Evolutionary conservation across 2,888 invertebrate species (phyloP), one percentile per base, ranked within the genome.

Genomic region (Cordilura impudica): DNA sequence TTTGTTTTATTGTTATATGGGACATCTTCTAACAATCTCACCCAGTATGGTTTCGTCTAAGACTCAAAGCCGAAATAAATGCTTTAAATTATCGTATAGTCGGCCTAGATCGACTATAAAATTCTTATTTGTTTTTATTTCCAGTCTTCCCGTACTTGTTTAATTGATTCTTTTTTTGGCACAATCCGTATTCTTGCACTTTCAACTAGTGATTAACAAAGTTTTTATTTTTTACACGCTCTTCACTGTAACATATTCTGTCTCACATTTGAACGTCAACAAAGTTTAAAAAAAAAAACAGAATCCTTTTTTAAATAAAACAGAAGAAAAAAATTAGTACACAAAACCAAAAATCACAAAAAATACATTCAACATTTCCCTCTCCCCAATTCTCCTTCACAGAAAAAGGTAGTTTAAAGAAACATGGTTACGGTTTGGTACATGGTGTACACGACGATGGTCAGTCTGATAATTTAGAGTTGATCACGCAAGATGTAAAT

Each of bases 401-500:
- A 85, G 96, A 97, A 91, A 97, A 97, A 91, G 97, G 97, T 76
- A 97, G 97, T 89, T 92, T 97, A 87, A 97, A 97, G 92, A 97
- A 96, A 91, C 93, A 94, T 85, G 93, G 92, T 89, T 93, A 93
- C 85, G 95, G 95, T 84, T 94, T 95, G 84, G 94, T 94, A 84
- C 93, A 94, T 84, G 91, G 91, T 84, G 94, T 94, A 84, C 93
- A 92, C 12, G 94, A 94, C 75, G 93, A 93, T 87, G 93, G 93
- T 56, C 94, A 94, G 88, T 93, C 93, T 49, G 94, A 94, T 87
- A 94, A 93, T 88, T 91, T 93, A 83, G 93, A 94, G 87, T 92
- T 91, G 54, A 92, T 94, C 83, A 92, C 93, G 45, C 93, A 93
- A 88, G 94, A 95, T 84, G 93, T 93, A 58, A 93, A 93, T 85